Evolutionary conservation across 2,888 invertebrate genomes (phyloP), one percentile per base, ranked within the genome.

Genomic region (Sceliomorpha sp.): DNA sequence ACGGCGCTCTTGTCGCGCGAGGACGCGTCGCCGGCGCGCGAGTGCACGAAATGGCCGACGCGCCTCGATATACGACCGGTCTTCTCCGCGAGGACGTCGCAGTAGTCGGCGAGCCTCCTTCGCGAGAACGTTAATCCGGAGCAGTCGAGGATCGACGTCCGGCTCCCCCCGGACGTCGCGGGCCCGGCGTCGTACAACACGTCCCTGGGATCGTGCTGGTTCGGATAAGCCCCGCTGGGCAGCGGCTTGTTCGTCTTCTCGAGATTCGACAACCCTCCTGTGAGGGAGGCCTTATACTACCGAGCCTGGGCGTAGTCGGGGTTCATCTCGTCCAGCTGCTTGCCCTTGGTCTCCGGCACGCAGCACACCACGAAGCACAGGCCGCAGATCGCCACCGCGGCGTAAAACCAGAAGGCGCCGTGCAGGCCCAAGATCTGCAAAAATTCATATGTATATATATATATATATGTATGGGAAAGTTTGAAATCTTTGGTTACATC

Each of bases 321-420:
- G 83, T 94, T 94, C 92, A 97, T 96, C 88, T 97, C 96, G 84
- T 96, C 96, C 77, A 97, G 89, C 83, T 96, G 95, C 76, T 94
- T 94, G 0, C 97, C 97, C 87, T 95, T 96, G 2, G 97, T 97
- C 89, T 97, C 97, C 0, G 97, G 97, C 5, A 97, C 95, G 84
- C 93, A 94, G 81, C 94, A 93, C 1, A 94, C 94, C 0, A 96
- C 94, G 87, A 96, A 97, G 84, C 95, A 93, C 7, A 96, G 89
- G 10, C 96, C 95, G 14, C 94, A 91, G 0, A 95, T 92, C 39
- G 96, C 95, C 81, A 96, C 92, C 50, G 93, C 93, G 0, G 96
- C 94, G 87, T 96, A 97, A 70, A 97, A 89, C 94, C 95, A 96
- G 88, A 97, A 97, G 1, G 96, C 95, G 0, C 96, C 96, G 82